Evolutionary conservation across 2,113 vertebrate genomes (phyloP).

Genomic region (Casuarius casuarius): DNA sequence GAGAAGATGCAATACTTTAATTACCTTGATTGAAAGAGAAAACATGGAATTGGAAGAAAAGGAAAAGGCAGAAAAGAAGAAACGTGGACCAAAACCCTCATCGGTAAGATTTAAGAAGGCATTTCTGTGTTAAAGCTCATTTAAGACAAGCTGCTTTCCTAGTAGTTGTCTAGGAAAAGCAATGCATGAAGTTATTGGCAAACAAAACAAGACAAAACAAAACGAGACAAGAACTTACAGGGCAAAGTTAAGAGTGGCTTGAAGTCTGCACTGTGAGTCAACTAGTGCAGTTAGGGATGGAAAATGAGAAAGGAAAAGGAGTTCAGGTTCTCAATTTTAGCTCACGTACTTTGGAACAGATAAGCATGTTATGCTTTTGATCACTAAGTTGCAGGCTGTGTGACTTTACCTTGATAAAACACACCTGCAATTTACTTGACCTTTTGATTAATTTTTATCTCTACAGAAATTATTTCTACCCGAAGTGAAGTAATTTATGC

Average conservation of each 20-base stretch:
- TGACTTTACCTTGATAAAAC: background rate
- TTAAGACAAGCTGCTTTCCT: background rate
- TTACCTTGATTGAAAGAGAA: constrained; percentile 97
- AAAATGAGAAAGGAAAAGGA: background rate
- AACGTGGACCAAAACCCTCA: constrained; percentile 92
- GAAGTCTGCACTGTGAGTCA: fast-evolving
- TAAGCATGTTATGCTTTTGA: background rate
- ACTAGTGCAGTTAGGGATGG: no score
- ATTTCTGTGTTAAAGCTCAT: background rate
- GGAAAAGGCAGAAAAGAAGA: constrained; percentile 99
- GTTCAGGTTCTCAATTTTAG: background rate
- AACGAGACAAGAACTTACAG: background rate
- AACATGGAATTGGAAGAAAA: constrained; percentile 99
- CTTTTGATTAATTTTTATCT: background rate
- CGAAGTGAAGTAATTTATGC: background rate
- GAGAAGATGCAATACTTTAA: constrained; percentile 95
- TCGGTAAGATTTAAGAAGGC: constrained; percentile 32
- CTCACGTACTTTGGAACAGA: background rate
- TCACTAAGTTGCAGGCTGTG: background rate
- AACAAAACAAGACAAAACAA: background rate
- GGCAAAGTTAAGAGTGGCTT: background rate
- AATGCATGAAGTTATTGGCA: background rate
- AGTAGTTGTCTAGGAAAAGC: background rate
- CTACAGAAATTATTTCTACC: background rate
- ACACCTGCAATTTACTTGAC: background rate